phyloP scores from a whole-genome alignment of 2,797 vertebrate genomes.

The Epinephelus malabaricus region DNA sequence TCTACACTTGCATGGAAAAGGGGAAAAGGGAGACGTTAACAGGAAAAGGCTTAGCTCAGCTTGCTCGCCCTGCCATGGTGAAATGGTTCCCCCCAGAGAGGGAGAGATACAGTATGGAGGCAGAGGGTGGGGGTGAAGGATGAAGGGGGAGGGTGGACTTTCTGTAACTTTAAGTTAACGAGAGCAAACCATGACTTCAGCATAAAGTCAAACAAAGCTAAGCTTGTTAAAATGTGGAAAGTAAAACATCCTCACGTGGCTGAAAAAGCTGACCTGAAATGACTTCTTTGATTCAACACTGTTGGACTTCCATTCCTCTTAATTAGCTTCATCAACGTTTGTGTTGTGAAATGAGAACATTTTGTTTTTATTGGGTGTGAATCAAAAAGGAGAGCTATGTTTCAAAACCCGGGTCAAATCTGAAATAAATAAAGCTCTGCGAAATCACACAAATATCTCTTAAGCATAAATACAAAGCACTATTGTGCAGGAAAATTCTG shows the following conservation, averaged over 20 bases:
- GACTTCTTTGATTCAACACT: constrained; percentile 41
- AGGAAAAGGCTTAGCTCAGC: constrained; percentile 79
- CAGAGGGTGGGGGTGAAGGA: not conserved
- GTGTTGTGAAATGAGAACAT: not conserved
- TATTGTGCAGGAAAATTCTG: not conserved
- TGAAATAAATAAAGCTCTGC: not conserved
- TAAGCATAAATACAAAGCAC: not conserved
- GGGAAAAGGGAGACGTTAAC: constrained; percentile 68
- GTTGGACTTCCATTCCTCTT: constrained; percentile 30
- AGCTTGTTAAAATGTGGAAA: constrained; percentile 55
- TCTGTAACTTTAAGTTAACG: constrained; percentile 65
- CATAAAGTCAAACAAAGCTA: constrained; percentile 63
- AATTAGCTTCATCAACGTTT: constrained; percentile 27
- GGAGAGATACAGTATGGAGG: constrained; percentile 56
- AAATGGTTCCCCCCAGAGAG: constrained; percentile 62
- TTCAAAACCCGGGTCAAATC: not conserved
- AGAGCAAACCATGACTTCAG: constrained; percentile 65
- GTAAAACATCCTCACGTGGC: constrained; percentile 44
- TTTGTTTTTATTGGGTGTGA: constrained; percentile 24
- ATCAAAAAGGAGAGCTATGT: constrained; percentile 5
- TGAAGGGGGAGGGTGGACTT: not conserved
- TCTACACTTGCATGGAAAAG: constrained; percentile 66
- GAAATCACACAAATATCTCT: not conserved
- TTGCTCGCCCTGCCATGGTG: constrained; percentile 62
- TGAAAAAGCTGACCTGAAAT: constrained; percentile 56